Base-by-base conservation (phyloP, 2,888 invertebrate species). In the Hofmannophila pseudospretella region DNA sequence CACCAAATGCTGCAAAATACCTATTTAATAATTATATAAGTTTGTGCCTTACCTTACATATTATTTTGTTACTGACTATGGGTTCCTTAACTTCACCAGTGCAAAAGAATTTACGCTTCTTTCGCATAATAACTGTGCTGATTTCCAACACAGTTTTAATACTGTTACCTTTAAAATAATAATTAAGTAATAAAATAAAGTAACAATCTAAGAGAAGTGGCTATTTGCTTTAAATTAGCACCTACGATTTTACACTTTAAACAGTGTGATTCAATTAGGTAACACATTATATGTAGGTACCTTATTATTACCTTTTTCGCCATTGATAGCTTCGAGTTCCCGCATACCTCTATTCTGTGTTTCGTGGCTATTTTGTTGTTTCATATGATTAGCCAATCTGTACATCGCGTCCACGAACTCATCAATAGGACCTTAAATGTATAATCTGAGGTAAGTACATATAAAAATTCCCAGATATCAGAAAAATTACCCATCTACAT, bases 141-240 rank as follows among this genome's bases (percentile, higher is more conserved):
- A 84, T 57, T 53, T 85, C 85, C 34, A 86, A 49, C 1, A 86
- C 80, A 1, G 85, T 84, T 58, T 84, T 85, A 11, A 86, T 84
- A 45, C 85, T 86, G 41, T 82, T 85, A 11, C 85, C 85, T 85
- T n/a, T n/a, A n/a, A n/a, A n/a, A n/a, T n/a, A n/a, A n/a, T n/a
- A n/a, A n/a, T n/a, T n/a, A n/a, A n/a, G n/a, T n/a, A n/a, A n/a
- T n/a, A n/a, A n/a, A n/a, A n/a, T n/a, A n/a, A n/a, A n/a, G n/a
- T n/a, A n/a, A n/a, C n/a, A n/a, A n/a, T n/a, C n/a, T n/a, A n/a
- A n/a, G n/a, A n/a, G n/a, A n/a, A n/a, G n/a, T n/a, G n/a, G n/a
- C n/a, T n/a, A n/a, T n/a, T n/a, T n/a, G n/a, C n/a, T n/a, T n/a
- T n/a, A n/a, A n/a, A n/a, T n/a, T n/a, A n/a, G n/a, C n/a, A n/a